phyloP scores from a whole-genome alignment of 1,140 invertebrate species.

The Zaprionus tsacasi region DNA sequence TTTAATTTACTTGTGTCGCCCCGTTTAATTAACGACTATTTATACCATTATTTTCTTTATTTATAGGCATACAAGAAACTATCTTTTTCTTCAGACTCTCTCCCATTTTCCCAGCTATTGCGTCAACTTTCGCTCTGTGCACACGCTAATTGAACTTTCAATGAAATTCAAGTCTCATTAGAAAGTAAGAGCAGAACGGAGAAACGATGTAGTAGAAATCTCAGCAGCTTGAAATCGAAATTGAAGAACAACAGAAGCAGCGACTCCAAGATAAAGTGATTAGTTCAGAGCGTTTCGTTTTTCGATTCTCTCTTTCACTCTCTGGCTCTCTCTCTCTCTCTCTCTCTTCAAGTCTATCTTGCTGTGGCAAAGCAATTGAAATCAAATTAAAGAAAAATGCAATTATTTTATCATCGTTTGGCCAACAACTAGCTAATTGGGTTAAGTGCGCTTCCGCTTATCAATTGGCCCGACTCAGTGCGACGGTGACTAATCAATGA shows the following conservation, averaged over 20 bases:
- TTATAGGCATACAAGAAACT: conserved; percentile 14
- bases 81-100: conserved; percentile 16
- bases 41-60: background rate
- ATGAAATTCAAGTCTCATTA: conserved; percentile 76
- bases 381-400: conserved; percentile 75
- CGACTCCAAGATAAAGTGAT: conserved; percentile 60
- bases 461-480: conserved; percentile 38
- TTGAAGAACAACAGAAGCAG: conserved; percentile 52
- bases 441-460: conserved; percentile 70
- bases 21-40: background rate
- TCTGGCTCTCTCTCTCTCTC: background rate
- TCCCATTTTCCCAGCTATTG: conserved; percentile 37
- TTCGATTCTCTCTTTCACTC: background rate
- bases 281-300: conserved; percentile 44
- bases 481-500: conserved; percentile 62
- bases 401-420: conserved; percentile 77
- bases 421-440: conserved; percentile 66
- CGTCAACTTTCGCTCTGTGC: conserved; percentile 71
- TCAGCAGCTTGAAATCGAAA: conserved; percentile 54
- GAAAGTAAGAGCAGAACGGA: conserved; percentile 74
- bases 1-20: background rate
- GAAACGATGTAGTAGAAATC: conserved; percentile 45
- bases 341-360: background rate
- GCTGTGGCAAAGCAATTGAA: conserved; percentile 43
- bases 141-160: conserved; percentile 78